These are phyloP conservation scores for Mus pahari DNA, from an alignment of 2,113 vertebrate species.

Conservation along the genomic window DNA sequence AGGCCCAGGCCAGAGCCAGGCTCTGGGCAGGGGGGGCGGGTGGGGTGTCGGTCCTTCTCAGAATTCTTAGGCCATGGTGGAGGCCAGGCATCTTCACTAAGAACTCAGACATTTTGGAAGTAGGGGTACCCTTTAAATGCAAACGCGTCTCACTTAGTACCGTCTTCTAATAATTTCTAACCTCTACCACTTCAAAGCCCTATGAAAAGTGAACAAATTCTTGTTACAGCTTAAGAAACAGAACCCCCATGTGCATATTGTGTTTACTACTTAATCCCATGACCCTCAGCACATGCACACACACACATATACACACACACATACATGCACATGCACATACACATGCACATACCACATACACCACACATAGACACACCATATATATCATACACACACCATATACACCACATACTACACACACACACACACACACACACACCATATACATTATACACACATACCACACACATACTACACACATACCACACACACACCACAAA, in stretches of 20 bases:
- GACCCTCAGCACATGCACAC: not conserved
- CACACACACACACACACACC: not conserved
- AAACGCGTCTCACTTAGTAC: slow-evolving; percentile 53
- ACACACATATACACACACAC: not conserved
- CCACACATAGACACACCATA: not conserved
- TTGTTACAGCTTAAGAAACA: slow-evolving; percentile 61
- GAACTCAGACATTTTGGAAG: slow-evolving; percentile 62
- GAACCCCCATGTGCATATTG: slow-evolving; percentile 31
- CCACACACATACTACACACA: not conserved
- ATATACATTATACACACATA: not conserved
- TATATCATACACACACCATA: not conserved
- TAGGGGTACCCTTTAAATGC: slow-evolving; percentile 56
- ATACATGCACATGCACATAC: not conserved
- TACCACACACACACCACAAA: not conserved
- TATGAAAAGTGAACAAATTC: slow-evolving; percentile 58
- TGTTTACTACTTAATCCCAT: not conserved
- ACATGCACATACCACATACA: not conserved
- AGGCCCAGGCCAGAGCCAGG: not conserved
- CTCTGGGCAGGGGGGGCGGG: not conserved
- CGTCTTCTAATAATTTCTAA: slow-evolving; percentile 55
- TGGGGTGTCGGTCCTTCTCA: not conserved
- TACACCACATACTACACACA: not conserved
- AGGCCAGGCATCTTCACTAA: slow-evolving; percentile 48
- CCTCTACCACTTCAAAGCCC: slow-evolving; percentile 52
- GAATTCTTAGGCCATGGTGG: not conserved